Evolutionary conservation across 1,140 invertebrate species (phyloP), one percentile per base, ranked within the genome.

Genomic region (Eurosta solidaginis): DNA sequence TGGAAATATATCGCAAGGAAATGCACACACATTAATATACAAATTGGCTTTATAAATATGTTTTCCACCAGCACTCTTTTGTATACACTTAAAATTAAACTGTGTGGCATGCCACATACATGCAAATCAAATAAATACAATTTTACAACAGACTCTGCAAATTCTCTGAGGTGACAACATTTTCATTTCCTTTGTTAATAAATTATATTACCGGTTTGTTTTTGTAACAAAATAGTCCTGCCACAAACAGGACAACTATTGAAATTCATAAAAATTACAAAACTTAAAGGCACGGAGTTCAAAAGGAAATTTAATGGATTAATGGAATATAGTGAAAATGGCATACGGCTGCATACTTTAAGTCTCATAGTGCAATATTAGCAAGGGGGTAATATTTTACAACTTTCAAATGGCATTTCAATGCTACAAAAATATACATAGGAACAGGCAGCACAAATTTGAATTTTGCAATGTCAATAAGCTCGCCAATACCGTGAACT

Each of bases 111-210:
- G 10, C 49, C 49, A 20, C 49, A 22, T 4, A 22, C n/a, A 52
- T n/a, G n/a, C n/a, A n/a, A n/a, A 22, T 17, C n/a, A 52, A 22
- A 22, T 25, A 22, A 52, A 25, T 52, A 10, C 9, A 52, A 52
- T 52, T 52, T 52, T 2, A 22, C 49, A 2, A 52, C 4, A 52
- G 5, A n/a, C n/a, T n/a, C n/a, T n/a, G n/a, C 49, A 52, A 52
- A n/a, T n/a, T n/a, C n/a, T n/a, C n/a, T n/a, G n/a, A 52, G 49
- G 49, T 52, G 49, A 25, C 49, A 52, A 52, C 49, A 52, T 52
- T 52, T 52, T 52, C 49, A 52, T 52, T 52, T 52, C 49, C 49
- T n/a, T 5, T 52, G 49, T 5, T 22, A 52, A 52, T 52, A 52
- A 52, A 52, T 52, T 52, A 25, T 20, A 52, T 52, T 52, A 22